A percentile compares a stretch with the other conserved stretches of the same genome.
These are phyloP conservation scores for Laothoe populi DNA, from an alignment of 2,888 invertebrate species.

Conservation along the genomic window DNA sequence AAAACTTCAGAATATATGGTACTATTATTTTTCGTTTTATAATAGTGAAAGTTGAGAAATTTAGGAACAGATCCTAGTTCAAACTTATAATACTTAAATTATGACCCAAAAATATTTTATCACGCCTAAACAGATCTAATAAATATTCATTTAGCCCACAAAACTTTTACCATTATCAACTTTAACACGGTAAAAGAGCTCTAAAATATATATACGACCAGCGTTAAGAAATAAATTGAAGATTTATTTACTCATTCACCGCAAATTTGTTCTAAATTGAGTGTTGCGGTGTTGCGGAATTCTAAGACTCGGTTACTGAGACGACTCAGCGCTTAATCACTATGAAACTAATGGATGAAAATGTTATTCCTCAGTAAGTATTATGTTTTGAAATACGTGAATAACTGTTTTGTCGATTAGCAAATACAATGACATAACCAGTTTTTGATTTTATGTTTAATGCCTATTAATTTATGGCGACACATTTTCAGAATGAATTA, in stretches of 20 bases:
- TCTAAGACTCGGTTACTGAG: conserved; percentile 31
- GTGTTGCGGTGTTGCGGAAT: conserved; percentile 40
- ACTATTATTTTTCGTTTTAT: too few species aligned
- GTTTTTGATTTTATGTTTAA: conserved; percentile 3
- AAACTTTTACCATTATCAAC: conserved; percentile 33
- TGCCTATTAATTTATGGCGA: background rate
- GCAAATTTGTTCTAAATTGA: conserved; percentile 39
- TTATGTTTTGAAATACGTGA: background rate
- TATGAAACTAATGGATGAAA: background rate
- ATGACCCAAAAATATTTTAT: conserved; percentile 10
- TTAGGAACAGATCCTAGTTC: too few species aligned
- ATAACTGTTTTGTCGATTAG: background rate
- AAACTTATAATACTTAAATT: background rate
- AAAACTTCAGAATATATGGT: too few species aligned
- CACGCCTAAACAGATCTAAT: conserved; percentile 1
- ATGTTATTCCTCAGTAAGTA: background rate
- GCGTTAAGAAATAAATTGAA: conserved; percentile 39
- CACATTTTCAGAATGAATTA: background rate
- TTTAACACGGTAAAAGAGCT: background rate
- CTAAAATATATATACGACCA: background rate
- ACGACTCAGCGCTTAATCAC: background rate
- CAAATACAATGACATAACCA: conserved; percentile 4
- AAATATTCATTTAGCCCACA: conserved; percentile 30
- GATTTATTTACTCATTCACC: conserved; percentile 42
- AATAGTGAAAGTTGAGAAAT: too few species aligned